Percentiles rank a stretch among this genome's conserved stretches.
These are phyloP conservation scores for Cephalopholis sonnerati DNA, from an alignment of 2,113 vertebrate genomes.

Conservation along the genomic window DNA sequence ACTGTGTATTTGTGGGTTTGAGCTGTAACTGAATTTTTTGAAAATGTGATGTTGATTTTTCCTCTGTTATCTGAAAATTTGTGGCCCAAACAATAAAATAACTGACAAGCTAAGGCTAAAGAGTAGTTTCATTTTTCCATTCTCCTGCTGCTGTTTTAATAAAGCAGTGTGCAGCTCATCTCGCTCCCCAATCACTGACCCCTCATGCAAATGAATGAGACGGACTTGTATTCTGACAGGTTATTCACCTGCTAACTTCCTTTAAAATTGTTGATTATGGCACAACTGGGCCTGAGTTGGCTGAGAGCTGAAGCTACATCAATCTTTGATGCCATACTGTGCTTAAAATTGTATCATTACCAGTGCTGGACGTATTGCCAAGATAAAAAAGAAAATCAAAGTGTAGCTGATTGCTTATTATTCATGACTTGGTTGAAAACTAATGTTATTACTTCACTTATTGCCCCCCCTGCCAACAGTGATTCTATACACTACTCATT, in stretches of 20 bases:
- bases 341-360: neutral
- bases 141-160: slow-evolving; percentile 2
- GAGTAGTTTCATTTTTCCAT: neutral
- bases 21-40: too few relatives aligned
- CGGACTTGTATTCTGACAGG: neutral
- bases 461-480: too few relatives aligned
- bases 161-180: slow-evolving; percentile 18
- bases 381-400: too few relatives aligned
- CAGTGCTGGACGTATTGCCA: too few relatives aligned
- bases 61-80: neutral
- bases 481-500: too few relatives aligned
- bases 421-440: too few relatives aligned
- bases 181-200: slow-evolving; percentile 23
- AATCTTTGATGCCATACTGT: neutral
- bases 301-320: neutral
- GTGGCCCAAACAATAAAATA: neutral
- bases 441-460: too few relatives aligned
- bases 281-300: neutral
- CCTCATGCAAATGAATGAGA: slow-evolving; percentile 26
- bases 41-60: too few relatives aligned
- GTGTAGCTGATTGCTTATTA: too few relatives aligned
- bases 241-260: neutral
- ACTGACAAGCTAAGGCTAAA: neutral
- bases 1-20: too few relatives aligned
- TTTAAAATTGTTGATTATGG: slow-evolving; percentile 5